Conservation (phyloP, 2,888 invertebrate genomes). For the Drosophila eohydei region DNA sequence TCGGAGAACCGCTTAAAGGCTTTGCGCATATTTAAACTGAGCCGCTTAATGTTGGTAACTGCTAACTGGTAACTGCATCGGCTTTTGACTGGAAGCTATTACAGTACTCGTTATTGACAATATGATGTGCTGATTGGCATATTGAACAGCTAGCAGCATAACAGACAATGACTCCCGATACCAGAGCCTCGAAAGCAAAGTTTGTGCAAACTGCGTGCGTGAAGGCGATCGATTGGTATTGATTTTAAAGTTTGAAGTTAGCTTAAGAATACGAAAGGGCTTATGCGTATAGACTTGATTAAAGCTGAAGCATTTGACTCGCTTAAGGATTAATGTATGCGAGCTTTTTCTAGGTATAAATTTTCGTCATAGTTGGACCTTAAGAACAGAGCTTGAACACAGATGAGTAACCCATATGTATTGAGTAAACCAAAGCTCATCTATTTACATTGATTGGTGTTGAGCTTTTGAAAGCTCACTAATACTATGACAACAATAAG, state of each 20-base stretch:
- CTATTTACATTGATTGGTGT: background rate
- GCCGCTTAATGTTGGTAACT: constrained; percentile 46
- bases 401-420: background rate
- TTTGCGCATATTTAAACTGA: constrained; percentile 65
- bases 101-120: constrained; percentile 35
- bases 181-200: background rate
- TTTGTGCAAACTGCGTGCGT: background rate
- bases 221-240: background rate
- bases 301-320: background rate
- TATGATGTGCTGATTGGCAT: constrained; percentile 50
- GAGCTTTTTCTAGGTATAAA: too few relatives aligned
- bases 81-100: constrained; percentile 14
- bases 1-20: constrained; percentile 69
- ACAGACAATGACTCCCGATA: background rate
- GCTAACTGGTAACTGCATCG: constrained; percentile 23
- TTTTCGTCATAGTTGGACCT: background rate
- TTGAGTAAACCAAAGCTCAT: background rate
- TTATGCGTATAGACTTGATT: background rate
- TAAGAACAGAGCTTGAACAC: background rate
- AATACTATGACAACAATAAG: background rate
- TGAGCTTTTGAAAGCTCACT: background rate
- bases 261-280: background rate
- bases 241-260: background rate
- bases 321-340: background rate
- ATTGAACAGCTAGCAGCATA: constrained; percentile 20